Percentiles rank a stretch among this genome's conserved stretches.
Evolutionary conservation across 2,888 invertebrate genomes (phyloP).

Genomic region (Ceratothoa steindachneri): DNA sequence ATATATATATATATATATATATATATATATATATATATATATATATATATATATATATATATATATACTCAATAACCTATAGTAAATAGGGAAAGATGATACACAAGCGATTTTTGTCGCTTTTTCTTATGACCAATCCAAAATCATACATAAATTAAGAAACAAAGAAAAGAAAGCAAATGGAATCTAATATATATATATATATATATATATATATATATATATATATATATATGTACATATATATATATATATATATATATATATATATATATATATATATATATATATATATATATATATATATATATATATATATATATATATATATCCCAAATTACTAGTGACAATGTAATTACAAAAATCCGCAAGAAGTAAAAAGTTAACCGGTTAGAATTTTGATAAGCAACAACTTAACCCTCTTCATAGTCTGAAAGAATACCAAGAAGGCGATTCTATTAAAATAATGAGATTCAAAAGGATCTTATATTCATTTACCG

Average conservation of each 20-base stretch:
- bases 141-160: no score
- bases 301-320: not conserved
- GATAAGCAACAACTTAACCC: no score
- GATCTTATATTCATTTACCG: no score
- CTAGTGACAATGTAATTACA: no score
- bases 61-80: no score
- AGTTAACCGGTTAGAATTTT: no score
- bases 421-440: no score
- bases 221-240: not conserved
- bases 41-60: conserved; percentile 1
- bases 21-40: not conserved
- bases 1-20: not conserved
- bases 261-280: conserved; percentile 8
- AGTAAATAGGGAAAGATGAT: no score
- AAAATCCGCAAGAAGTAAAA: no score
- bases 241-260: conserved; percentile 4
- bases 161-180: not conserved
- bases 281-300: not conserved
- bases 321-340: not conserved
- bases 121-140: not conserved
- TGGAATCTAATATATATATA: not conserved
- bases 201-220: conserved; percentile 1
- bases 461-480: no score
- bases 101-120: no score
- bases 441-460: no score